Evolutionary conservation across 2,113 vertebrate species (phyloP).

Genomic region (Trachemys scripta): DNA sequence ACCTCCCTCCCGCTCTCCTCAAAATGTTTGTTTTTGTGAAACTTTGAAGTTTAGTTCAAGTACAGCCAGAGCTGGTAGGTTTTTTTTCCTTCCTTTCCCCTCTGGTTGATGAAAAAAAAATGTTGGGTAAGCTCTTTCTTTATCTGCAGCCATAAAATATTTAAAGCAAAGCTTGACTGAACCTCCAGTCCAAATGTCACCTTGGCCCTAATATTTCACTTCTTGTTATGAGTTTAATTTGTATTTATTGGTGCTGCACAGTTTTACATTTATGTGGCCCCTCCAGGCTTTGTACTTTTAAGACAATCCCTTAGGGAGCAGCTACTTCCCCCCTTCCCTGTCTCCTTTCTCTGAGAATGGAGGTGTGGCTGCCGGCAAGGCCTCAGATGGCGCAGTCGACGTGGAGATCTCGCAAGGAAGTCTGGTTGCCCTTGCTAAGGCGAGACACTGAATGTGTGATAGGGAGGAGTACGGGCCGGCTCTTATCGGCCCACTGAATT

Average conservation of each 20-base stretch:
- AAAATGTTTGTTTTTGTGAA: slow-evolving; percentile 72
- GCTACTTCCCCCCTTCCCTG: not conserved
- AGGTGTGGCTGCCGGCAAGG: not conserved
- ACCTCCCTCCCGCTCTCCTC: not conserved
- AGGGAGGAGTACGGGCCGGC: not conserved
- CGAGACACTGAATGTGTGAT: not conserved
- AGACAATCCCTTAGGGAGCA: slow-evolving; percentile 28
- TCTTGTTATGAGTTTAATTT: slow-evolving; percentile 70
- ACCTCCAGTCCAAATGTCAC: slow-evolving; percentile 70
- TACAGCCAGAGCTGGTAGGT: slow-evolving; percentile 43
- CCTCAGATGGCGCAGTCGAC: not conserved
- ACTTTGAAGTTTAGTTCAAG: slow-evolving; percentile 67
- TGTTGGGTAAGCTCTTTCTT: slow-evolving; percentile 57
- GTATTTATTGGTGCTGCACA: slow-evolving; percentile 58
- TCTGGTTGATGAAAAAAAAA: slow-evolving; percentile 19
- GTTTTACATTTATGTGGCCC: slow-evolving; percentile 8
- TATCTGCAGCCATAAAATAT: slow-evolving; percentile 72
- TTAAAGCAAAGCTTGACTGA: slow-evolving; percentile 72
- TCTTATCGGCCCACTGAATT: not conserved
- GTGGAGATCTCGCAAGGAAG: slow-evolving; percentile 23
- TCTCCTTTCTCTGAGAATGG: slow-evolving; percentile 12
- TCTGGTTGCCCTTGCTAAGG: not conserved
- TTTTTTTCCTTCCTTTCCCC: not conserved
- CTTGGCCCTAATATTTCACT: slow-evolving; percentile 71
- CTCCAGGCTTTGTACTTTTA: slow-evolving; percentile 19